These are phyloP conservation scores for Hyposoter dolosus DNA, from an alignment of 2,888 invertebrate genomes.

Conservation along the genomic window DNA sequence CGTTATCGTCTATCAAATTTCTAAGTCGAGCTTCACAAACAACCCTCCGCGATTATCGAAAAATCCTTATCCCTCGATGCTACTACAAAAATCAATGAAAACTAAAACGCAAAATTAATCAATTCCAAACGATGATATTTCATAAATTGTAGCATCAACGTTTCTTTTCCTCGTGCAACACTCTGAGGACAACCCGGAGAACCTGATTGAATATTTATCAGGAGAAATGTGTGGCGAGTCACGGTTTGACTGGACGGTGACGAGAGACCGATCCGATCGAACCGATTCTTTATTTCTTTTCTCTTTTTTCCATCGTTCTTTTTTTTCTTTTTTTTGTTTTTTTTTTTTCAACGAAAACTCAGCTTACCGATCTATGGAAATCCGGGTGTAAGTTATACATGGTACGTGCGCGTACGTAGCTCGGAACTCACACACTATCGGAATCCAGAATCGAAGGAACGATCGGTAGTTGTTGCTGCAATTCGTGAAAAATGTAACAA, in stretches of 20 bases:
- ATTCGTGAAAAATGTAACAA: conserved; percentile 21
- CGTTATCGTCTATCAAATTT: conserved; percentile 14
- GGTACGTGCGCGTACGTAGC: conserved; percentile 30
- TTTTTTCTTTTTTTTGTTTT: background rate
- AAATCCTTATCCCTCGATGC: background rate
- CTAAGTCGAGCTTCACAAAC: background rate
- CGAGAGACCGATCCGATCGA: conserved; percentile 51
- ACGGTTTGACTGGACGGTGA: conserved; percentile 53
- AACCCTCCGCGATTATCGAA: background rate
- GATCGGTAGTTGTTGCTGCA: conserved; percentile 29
- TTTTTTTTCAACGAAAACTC: conserved; percentile 58
- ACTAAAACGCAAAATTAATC: background rate
- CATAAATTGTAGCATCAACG: background rate
- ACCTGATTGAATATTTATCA: conserved; percentile 71
- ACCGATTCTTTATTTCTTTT: conserved; percentile 35
- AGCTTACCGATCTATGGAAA: conserved; percentile 60
- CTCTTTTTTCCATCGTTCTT: background rate
- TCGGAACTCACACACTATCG: conserved; percentile 36
- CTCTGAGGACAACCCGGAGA: conserved; percentile 30
- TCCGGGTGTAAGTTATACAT: conserved; percentile 37
- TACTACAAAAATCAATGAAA: background rate
- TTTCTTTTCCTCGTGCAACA: conserved; percentile 45
- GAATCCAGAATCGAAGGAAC: conserved; percentile 61
- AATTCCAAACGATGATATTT: background rate
- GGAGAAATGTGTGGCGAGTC: conserved; percentile 68